phyloP scores from a whole-genome alignment of 1,140 invertebrate species.

The Streblospio benedicti region DNA sequence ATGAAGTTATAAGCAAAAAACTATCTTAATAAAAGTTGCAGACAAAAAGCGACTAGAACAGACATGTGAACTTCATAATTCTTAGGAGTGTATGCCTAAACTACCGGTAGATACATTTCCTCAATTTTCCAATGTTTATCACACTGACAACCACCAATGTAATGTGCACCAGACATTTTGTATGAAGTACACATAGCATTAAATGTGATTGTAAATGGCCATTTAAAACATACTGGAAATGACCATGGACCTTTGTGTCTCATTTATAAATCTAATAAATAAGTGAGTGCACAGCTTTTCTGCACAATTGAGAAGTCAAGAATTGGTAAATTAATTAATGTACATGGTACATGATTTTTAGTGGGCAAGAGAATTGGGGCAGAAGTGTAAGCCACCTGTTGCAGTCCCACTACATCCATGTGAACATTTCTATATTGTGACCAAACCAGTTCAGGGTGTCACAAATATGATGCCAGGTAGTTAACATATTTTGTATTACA shows the following conservation, averaged over 20 bases:
- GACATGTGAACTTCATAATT: too few species aligned
- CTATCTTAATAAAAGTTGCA: too few species aligned
- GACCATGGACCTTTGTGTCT: too few species aligned
- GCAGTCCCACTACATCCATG: slow-evolving; percentile 86
- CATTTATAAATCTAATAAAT: background rate
- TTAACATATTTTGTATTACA: background rate
- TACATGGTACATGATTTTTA: slow-evolving; percentile 29
- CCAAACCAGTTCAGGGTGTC: slow-evolving; percentile 59
- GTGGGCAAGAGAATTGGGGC: slow-evolving; percentile 68
- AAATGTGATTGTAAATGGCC: background rate
- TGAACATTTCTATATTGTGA: slow-evolving; percentile 85
- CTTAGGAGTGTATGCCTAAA: too few species aligned
- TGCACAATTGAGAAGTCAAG: background rate
- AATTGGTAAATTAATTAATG: background rate
- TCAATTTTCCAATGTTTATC: too few species aligned
- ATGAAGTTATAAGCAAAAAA: too few species aligned
- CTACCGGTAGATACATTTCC: too few species aligned
- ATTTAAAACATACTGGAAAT: background rate
- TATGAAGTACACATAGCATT: background rate
- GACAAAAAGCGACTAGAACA: too few species aligned
- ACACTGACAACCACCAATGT: too few species aligned
- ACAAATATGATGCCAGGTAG: slow-evolving; percentile 49
- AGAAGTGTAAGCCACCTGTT: slow-evolving; percentile 70
- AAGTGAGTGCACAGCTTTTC: background rate
- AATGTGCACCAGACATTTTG: too few species aligned